phyloP scores from a whole-genome alignment of 2,797 vertebrate species.

The Thripadectes ignobilis region DNA sequence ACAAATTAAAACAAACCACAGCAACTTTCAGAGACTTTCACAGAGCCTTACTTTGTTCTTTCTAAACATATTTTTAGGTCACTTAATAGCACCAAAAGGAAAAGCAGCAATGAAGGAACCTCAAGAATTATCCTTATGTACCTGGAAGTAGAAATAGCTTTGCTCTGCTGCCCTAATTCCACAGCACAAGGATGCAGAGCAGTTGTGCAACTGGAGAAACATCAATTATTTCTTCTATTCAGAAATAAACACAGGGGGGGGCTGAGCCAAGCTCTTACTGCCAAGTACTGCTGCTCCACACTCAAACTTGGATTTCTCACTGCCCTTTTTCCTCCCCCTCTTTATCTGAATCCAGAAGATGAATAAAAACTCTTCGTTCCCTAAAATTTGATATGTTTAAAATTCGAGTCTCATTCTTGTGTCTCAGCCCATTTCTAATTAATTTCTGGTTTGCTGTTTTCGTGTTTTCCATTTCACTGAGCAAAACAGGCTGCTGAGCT shows the following conservation, averaged over 20 bases:
- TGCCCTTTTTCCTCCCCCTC: background rate
- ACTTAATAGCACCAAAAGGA: background rate
- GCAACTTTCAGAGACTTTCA: background rate
- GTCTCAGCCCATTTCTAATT: slow-evolving; percentile 18
- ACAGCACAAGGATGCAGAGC: background rate
- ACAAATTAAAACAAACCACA: background rate
- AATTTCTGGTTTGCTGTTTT: background rate
- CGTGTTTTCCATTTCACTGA: slow-evolving; percentile 28
- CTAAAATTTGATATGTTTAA: background rate
- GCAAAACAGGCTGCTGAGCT: background rate
- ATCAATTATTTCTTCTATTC: background rate
- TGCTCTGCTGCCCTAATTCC: background rate
- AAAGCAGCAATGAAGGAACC: background rate
- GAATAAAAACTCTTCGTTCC: background rate
- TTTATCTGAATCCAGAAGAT: background rate
- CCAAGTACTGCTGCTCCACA: background rate
- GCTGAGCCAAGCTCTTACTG: background rate
- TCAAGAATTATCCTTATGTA: accelerated
- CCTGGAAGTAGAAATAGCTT: background rate
- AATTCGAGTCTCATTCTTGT: slow-evolving; percentile 35
- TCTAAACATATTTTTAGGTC: background rate
- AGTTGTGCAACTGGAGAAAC: background rate
- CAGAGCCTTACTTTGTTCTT: background rate
- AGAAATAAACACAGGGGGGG: background rate
- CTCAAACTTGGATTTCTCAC: background rate